Evolutionary conservation across 1,140 invertebrate species (phyloP).

Genomic region (Ctenoplectra terminalis): DNA sequence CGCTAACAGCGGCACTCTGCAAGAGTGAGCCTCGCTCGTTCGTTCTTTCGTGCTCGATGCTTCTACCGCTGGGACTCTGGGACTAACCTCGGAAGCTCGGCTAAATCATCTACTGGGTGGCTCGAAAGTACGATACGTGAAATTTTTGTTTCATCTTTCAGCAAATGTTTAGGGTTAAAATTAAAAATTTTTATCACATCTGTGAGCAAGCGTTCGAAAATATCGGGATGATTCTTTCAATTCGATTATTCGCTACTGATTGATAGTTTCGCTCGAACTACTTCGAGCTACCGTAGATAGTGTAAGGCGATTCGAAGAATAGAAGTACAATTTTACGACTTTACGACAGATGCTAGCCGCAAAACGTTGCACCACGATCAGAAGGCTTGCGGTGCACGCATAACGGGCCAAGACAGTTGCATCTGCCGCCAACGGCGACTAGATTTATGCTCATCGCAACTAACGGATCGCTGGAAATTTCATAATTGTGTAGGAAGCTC

Average conservation of each 20-base stretch:
- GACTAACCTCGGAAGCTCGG: conserved; percentile 53
- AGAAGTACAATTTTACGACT: neutral
- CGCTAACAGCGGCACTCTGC: conserved; percentile 83
- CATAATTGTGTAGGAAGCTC: conserved; percentile 56
- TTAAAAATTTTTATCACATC: too few relatives aligned
- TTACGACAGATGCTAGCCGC: conserved; percentile 30
- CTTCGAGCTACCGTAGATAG: neutral
- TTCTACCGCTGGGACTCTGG: conserved; percentile 14
- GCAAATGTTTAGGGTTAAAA: too few relatives aligned
- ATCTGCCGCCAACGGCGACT: conserved; percentile 45
- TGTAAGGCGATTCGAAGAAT: neutral
- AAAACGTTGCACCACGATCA: conserved; percentile 5
- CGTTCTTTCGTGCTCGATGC: conserved; percentile 46
- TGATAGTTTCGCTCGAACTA: neutral
- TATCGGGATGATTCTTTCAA: too few relatives aligned
- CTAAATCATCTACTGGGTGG: conserved; percentile 61
- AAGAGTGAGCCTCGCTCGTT: conserved; percentile 75
- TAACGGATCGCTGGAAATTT: conserved; percentile 62
- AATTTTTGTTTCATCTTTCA: neutral
- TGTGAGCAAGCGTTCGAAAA: too few relatives aligned
- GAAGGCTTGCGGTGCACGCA: conserved; percentile 21
- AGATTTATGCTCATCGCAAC: conserved; percentile 60
- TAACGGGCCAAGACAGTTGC: conserved; percentile 61
- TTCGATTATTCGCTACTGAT: too few relatives aligned
- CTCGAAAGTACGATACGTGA: neutral